Evolutionary conservation across 2,797 vertebrate species (phyloP).

Genomic region (Xenopus petersii): DNA sequence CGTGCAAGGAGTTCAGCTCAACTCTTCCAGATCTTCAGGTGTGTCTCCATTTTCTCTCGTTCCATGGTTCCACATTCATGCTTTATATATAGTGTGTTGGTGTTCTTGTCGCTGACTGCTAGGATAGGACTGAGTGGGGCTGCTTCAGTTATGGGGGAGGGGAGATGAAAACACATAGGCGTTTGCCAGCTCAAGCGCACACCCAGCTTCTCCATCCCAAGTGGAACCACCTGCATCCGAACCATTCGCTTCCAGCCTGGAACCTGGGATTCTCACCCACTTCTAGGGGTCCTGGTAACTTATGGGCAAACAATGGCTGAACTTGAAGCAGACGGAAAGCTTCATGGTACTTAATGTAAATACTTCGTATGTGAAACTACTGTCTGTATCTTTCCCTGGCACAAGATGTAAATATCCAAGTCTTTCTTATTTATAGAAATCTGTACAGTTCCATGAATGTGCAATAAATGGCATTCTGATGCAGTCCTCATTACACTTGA

Average conservation of each 20-base stretch:
- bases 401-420: constrained; percentile 80
- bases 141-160: neutral
- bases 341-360: constrained; percentile 38
- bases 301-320: neutral
- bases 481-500: constrained; percentile 4
- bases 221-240: neutral
- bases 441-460: constrained; percentile 94
- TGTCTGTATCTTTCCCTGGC: neutral
- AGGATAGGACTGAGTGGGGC: neutral
- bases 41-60: neutral
- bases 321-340: constrained; percentile 1
- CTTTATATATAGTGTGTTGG: constrained; percentile 9
- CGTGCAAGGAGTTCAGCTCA: constrained; percentile 19
- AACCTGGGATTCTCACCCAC: neutral
- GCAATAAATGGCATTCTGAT: constrained; percentile 72
- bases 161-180: neutral
- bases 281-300: neutral
- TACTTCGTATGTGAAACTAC: constrained; percentile 18
- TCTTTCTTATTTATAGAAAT: constrained; percentile 88
- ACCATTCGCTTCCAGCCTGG: neutral
- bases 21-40: constrained; percentile 14
- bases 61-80: neutral
- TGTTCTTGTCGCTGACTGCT: constrained; percentile 18
- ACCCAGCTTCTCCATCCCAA: neutral
- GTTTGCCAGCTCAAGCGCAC: neutral